Evolutionary conservation across 2,113 vertebrate genomes (phyloP).

Genomic region (Bettongia penicillata): DNA sequence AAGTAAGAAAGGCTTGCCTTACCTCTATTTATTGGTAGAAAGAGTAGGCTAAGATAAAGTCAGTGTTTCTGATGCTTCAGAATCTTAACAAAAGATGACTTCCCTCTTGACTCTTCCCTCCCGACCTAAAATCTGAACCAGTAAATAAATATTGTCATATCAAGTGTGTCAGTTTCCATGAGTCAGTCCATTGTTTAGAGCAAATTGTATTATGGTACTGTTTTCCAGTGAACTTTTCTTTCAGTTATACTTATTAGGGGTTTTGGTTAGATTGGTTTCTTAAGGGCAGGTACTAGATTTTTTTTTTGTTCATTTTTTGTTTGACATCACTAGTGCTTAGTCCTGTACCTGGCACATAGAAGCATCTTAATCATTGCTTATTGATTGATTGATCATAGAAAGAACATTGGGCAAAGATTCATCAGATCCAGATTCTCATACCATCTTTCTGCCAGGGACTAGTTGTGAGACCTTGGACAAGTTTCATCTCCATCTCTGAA

Average conservation of each 20-base stretch:
- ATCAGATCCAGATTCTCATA: neutral
- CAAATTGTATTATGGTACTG: neutral
- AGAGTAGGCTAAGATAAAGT: neutral
- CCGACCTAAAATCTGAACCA: neutral
- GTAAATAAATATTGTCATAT: neutral
- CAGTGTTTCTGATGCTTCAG: neutral
- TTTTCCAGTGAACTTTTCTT: neutral
- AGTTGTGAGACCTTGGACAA: neutral
- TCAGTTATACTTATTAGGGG: neutral
- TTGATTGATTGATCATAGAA: neutral
- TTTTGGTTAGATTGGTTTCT: neutral
- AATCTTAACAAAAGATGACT: neutral
- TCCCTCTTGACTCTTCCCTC: neutral
- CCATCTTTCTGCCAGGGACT: neutral
- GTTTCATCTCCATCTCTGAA: neutral
- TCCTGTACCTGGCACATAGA: neutral
- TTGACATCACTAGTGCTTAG: neutral
- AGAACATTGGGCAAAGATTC: neutral
- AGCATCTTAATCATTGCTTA: neutral
- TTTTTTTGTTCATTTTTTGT: neutral
- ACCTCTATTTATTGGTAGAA: neutral
- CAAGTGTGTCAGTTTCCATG: neutral
- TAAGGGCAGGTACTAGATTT: neutral
- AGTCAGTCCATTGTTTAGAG: neutral
- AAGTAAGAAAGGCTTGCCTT: neutral